Base-by-base conservation (phyloP, 2,888 invertebrate species). In the Smittia aterrima region DNA sequence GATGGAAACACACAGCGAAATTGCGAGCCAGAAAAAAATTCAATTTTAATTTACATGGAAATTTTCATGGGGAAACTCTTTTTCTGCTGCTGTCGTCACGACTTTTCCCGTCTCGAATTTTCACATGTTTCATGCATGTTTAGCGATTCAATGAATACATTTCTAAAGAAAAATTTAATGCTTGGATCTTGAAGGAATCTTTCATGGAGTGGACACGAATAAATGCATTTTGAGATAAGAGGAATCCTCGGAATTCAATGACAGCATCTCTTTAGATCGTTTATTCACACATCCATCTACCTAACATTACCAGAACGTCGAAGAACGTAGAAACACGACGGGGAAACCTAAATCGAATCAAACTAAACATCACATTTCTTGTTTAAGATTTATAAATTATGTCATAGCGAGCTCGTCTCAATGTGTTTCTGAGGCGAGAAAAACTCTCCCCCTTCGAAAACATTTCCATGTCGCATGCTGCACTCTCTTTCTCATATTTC, bases 41-140 rank as follows among this genome's bases (percentile, higher is more conserved):
- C 1, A 70, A 70, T 70, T 70, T 54, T 54, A 70, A 70, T 70
- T 70, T 70, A 54, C 70, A 70, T 70, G 70, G 54, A 70, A 70
- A 68, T 68, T 66, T 68, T 47, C 18, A 47, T 47, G n/a, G 6
- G 7, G 18, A 18, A 20, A 58, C 9, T 58, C 22, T 20, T 20
- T 32, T 18, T 18, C 1, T 58, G 2, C 22, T 18, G 58, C 58
- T 58, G 58, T 22, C 58, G 11, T 25, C 25, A 66, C 2, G 64
- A 16, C 11, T 66, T 58, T 58, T 58, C n/a, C 24, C n/a, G 25
- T 66, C 13, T n/a, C 18, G 27, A 62, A 62, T 62, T 18, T 66
- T 25, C 27, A 66, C 64, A 22, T 66, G 25, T 25, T 32, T 32
- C 64, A 58, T 47, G 47, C 47, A 47, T 47, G 11, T 58, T 58